Evolutionary conservation across 2,797 vertebrate species (phyloP), one percentile per base, ranked within the genome.

Genomic region (Hybognathus amarus): DNA sequence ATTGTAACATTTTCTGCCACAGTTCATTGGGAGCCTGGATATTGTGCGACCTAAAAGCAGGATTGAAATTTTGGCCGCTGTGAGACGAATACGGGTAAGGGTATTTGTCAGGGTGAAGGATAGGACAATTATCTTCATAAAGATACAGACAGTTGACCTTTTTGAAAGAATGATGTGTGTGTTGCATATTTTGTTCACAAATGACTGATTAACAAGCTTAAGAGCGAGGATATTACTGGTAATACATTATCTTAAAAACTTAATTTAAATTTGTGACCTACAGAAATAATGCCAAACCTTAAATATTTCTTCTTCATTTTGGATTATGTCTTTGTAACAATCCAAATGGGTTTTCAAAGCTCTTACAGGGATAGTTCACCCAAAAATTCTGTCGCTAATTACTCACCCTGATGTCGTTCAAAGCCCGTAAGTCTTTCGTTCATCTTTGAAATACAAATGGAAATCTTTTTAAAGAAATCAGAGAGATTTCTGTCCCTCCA

Each of bases 1-100:
- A 20, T 82, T 66, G 64, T 52, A 83, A n/a, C 88, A 17, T 90
- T 64, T 63, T 71, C 56, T 79, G 83, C 86, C 89, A 3, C 91
- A 99, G 98, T 99, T 98, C 85, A 97, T 99, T 0, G 98, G 98
- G 86, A 99, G 97, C 89, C 90, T 98, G 94, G 98, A 99, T 89
- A 97, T 99, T 77, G 96, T 97, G 0, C 95, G 97, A 54, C 98
- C 98, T 0, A 96, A 96, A 90, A 99, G 97, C 93, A 94, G 98
- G 18, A 96, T 98, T 93, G 98, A 99, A 93, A 99, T 99, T 2
- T 96, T 99, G 79, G 98, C 97, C 0, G 97, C 98, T 15, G 99
- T 99, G 98, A 95, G 98, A 85, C 92, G 97, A 89, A 99, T 99
- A 88, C 92, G 98, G 94, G 98, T 99, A 94, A 97, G 97, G 1